Evolutionary conservation across 1,140 invertebrate genomes (phyloP).

Genomic region (Drosophila obscura): DNA sequence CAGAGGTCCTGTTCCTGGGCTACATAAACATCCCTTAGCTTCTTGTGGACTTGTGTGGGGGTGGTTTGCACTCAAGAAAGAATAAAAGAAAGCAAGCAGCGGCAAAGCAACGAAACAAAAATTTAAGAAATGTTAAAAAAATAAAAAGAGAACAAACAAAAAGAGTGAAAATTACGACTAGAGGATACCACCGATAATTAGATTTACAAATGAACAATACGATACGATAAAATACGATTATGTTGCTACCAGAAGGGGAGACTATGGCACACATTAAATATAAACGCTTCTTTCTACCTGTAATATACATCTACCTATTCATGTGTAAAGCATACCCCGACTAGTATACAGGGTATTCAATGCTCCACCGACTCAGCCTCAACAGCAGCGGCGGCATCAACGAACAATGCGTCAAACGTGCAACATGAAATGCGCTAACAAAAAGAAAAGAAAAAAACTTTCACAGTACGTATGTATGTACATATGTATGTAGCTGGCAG

Average conservation of each 20-base stretch:
- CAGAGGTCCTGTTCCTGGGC: constrained; percentile 49
- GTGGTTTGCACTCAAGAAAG: constrained; percentile 63
- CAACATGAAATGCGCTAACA: constrained; percentile 72
- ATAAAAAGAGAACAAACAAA: constrained; percentile 14
- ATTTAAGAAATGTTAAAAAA: constrained; percentile 73
- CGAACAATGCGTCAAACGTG: constrained; percentile 50
- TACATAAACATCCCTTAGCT: constrained; percentile 74
- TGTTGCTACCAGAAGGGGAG: too few relatives aligned
- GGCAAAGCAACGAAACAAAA: constrained; percentile 36
- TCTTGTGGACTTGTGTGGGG: constrained; percentile 30
- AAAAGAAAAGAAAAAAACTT: constrained; percentile 68
- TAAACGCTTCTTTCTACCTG: too few relatives aligned
- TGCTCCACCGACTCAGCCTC: neutral
- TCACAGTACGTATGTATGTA: constrained; percentile 62
- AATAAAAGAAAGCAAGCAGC: constrained; percentile 47
- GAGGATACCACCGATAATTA: too few relatives aligned
- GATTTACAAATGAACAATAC: constrained; percentile 5
- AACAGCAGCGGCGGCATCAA: constrained; percentile 39
- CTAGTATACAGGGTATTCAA: too few relatives aligned
- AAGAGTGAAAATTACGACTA: too few relatives aligned
- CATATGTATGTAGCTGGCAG: neutral
- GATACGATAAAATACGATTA: too few relatives aligned
- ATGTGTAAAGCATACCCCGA: too few relatives aligned
- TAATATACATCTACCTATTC: too few relatives aligned
- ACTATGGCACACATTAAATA: too few relatives aligned